These are phyloP conservation scores for Poeciliopsis paucimaculata DNA, from an alignment of 2,797 vertebrate species.

Conservation along the genomic window DNA sequence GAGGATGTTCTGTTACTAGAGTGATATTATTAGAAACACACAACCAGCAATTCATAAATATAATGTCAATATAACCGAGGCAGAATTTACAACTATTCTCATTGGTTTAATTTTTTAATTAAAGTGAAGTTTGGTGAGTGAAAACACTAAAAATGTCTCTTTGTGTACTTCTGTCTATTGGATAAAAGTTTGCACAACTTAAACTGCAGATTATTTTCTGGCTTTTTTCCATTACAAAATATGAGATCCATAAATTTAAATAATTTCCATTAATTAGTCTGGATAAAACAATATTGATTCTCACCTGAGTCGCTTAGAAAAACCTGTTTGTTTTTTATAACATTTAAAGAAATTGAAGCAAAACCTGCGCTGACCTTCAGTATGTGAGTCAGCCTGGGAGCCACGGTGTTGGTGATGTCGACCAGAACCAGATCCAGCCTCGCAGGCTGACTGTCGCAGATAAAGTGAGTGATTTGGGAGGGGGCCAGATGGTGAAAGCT, in stretches of 20 bases:
- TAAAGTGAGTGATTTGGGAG: slow-evolving; percentile 36
- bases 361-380: slow-evolving; percentile 10
- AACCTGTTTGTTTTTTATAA: neutral
- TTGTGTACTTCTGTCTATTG: neutral
- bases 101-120: neutral
- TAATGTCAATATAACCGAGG: neutral
- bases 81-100: neutral
- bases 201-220: neutral
- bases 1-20: neutral
- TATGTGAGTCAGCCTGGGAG: slow-evolving; percentile 4
- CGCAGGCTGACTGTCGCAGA: slow-evolving; percentile 23
- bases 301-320: neutral
- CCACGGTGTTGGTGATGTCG: slow-evolving; percentile 46
- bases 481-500: slow-evolving; percentile 32
- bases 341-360: neutral
- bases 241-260: neutral
- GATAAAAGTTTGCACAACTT: neutral
- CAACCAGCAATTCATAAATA: neutral
- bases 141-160: neutral
- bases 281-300: neutral
- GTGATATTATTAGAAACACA: neutral
- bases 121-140: neutral
- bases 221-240: neutral
- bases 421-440: slow-evolving; percentile 46
- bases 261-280: neutral